A percentile compares a stretch with the other conserved stretches of the same genome.
phyloP scores from a whole-genome alignment of 2,888 invertebrate genomes.

The Ochropleura plecta region DNA sequence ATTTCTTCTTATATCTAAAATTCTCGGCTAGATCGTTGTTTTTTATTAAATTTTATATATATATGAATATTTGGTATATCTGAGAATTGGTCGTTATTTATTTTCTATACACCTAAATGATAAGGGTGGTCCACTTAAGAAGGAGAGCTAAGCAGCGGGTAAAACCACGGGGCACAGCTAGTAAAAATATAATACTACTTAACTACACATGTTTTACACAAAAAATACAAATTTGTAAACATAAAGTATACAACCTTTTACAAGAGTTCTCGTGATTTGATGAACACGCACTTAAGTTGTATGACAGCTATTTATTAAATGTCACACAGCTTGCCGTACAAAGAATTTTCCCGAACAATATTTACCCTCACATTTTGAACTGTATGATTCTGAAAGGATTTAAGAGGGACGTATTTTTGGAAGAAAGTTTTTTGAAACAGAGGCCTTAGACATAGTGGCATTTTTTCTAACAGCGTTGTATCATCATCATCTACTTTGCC shows the following conservation, averaged over 20 bases:
- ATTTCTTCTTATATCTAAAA: too few species aligned
- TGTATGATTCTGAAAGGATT: not conserved
- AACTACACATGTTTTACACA: not conserved
- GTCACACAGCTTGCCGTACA: not conserved
- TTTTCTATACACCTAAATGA: too few species aligned
- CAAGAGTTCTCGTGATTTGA: slow-evolving; percentile 18
- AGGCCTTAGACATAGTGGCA: too few species aligned
- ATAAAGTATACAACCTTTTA: slow-evolving; percentile 7
- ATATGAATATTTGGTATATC: too few species aligned
- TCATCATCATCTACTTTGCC: too few species aligned
- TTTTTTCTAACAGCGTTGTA: too few species aligned
- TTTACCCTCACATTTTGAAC: not conserved
- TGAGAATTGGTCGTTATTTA: too few species aligned
- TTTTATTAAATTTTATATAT: too few species aligned
- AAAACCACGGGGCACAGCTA: too few species aligned
- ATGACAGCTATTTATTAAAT: slow-evolving; percentile 36
- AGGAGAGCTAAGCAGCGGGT: too few species aligned
- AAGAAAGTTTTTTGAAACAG: not conserved
- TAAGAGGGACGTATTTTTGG: not conserved
- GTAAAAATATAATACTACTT: not conserved
- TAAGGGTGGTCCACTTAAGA: too few species aligned
- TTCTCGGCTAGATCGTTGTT: too few species aligned
- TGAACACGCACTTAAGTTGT: slow-evolving; percentile 34
- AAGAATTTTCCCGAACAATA: slow-evolving; percentile 17
- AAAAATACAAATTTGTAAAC: not conserved